These are phyloP conservation scores for Rhogogaster chlorosoma DNA, from an alignment of 2,888 invertebrate genomes.

Conservation along the genomic window DNA sequence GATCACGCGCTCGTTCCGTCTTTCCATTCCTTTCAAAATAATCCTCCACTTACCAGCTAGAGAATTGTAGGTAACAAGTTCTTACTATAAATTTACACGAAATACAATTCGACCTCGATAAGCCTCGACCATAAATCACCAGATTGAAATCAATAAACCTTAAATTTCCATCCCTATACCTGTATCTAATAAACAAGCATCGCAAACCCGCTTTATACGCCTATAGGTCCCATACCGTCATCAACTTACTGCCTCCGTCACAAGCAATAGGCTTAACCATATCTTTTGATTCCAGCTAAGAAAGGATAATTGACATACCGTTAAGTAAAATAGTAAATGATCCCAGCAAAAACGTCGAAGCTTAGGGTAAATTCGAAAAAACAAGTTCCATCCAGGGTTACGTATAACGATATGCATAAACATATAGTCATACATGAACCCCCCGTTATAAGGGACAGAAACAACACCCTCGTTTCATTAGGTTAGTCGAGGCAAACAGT, in stretches of 20 bases:
- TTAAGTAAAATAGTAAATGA: neutral
- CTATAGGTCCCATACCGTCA: neutral
- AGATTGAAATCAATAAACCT: constrained; percentile 39
- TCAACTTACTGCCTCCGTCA: constrained; percentile 19
- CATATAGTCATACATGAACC: neutral
- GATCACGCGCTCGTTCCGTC: constrained; percentile 5
- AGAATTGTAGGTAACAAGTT: constrained; percentile 1
- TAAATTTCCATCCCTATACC: constrained; percentile 36
- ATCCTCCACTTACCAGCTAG: neutral
- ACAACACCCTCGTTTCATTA: neutral
- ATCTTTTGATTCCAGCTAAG: neutral
- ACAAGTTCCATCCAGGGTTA: neutral
- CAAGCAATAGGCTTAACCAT: constrained; percentile 11
- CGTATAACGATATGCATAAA: neutral
- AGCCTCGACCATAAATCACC: constrained; percentile 7
- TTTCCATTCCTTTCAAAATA: constrained; percentile 27
- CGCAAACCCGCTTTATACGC: neutral
- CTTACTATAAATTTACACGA: constrained; percentile 37
- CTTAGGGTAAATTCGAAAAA: neutral
- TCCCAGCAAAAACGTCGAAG: neutral
- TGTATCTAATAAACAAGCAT: constrained; percentile 3
- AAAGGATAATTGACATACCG: neutral
- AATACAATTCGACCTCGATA: constrained; percentile 26
- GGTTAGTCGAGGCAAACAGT: neutral
- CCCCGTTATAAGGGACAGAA: constrained; percentile 6